These are phyloP conservation scores for Tetranychus piercei DNA, from an alignment of 2,888 invertebrate species.

Conservation along the genomic window DNA sequence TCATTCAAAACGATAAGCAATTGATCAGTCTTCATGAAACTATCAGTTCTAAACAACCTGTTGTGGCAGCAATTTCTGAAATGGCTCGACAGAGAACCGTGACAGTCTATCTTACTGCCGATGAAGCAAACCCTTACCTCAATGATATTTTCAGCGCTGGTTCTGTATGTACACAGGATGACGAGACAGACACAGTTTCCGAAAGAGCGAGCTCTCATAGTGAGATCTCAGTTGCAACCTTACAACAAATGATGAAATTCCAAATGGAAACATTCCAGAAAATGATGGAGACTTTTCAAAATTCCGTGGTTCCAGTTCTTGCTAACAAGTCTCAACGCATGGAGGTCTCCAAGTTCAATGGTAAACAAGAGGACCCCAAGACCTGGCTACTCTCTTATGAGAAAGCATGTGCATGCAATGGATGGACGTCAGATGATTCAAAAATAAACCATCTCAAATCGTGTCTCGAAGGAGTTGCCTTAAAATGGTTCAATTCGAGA, in stretches of 20 bases:
- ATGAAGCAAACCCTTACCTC: neutral
- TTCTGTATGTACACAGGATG: too few relatives aligned
- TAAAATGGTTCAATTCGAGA: slow-evolving; percentile 5
- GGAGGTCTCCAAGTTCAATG: neutral
- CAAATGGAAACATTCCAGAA: too few relatives aligned
- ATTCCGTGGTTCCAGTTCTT: too few relatives aligned
- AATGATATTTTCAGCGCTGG: neutral
- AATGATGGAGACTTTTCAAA: too few relatives aligned
- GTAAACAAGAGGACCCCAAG: neutral
- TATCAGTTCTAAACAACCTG: neutral
- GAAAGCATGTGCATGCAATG: neutral
- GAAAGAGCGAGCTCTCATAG: too few relatives aligned
- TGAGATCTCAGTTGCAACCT: too few relatives aligned
- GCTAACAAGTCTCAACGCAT: neutral
- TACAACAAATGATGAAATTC: too few relatives aligned
- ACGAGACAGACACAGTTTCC: too few relatives aligned
- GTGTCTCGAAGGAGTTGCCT: neutral
- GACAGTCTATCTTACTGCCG: neutral
- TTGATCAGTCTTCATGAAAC: neutral
- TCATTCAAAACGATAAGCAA: neutral
- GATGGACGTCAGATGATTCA: neutral
- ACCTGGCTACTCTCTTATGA: slow-evolving; percentile 3
- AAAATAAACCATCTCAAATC: neutral
- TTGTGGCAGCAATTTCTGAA: neutral
- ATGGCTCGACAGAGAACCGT: neutral